These are phyloP conservation scores for Cryptomyrus ogoouensis DNA, from an alignment of 2,113 vertebrate genomes.

Conservation along the genomic window DNA sequence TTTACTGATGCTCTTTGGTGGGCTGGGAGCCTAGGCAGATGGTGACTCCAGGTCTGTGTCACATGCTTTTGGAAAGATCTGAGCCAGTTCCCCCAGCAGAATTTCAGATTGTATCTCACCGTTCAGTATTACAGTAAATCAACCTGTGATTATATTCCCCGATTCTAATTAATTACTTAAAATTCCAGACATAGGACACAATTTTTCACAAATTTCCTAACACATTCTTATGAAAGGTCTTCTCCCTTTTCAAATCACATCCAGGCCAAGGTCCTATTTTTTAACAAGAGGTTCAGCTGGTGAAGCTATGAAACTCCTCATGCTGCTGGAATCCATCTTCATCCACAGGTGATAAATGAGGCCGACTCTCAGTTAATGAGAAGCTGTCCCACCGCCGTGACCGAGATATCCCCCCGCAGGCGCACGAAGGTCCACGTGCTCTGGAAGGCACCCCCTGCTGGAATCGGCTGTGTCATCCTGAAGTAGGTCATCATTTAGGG, in stretches of 20 bases:
- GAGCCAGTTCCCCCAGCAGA: not conserved
- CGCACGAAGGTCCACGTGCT: constrained; percentile 87
- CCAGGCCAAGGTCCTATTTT: not conserved
- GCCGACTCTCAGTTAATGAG: constrained; percentile 95
- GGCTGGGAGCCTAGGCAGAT: not conserved
- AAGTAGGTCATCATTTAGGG: constrained; percentile 66
- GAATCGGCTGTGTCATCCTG: constrained; percentile 82
- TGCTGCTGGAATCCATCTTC: not conserved
- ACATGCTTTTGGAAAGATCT: not conserved
- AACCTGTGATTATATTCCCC: not conserved
- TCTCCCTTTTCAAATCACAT: not conserved
- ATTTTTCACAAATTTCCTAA: not conserved
- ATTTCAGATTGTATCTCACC: not conserved
- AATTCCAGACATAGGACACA: not conserved
- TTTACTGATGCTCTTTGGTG: not conserved
- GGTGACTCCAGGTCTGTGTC: not conserved
- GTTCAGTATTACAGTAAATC: not conserved
- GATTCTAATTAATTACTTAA: not conserved
- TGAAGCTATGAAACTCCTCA: not conserved
- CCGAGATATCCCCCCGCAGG: constrained; percentile 83
- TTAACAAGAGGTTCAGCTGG: not conserved
- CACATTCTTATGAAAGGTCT: not conserved
- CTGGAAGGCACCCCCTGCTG: constrained; percentile 80
- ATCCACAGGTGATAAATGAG: constrained; percentile 82
- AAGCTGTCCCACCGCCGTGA: constrained; percentile 86